These are phyloP conservation scores for Gracilinanus agilis DNA, from an alignment of 2,113 vertebrate species.

Conservation along the genomic window DNA sequence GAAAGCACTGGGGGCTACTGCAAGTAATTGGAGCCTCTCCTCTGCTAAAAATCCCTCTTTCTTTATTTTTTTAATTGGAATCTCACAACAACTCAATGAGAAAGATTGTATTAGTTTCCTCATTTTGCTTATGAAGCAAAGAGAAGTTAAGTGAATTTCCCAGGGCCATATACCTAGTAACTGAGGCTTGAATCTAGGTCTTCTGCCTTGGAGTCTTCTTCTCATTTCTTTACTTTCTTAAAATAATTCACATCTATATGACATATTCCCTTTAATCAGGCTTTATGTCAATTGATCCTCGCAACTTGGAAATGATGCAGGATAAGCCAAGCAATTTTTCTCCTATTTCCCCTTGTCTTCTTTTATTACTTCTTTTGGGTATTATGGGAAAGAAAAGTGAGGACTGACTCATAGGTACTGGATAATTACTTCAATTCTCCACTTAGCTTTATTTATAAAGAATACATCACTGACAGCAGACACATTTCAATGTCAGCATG, in stretches of 20 bases:
- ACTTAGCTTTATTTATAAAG: conserved; percentile 44
- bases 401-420: background rate
- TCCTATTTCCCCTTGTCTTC: background rate
- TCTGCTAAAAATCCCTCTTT: background rate
- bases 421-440: conserved; percentile 27
- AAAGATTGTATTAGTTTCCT: background rate
- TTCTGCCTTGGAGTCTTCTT: background rate
- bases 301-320: background rate
- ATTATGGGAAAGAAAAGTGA: background rate
- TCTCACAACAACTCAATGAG: background rate
- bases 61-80: background rate
- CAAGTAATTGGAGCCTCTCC: too few relatives aligned
- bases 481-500: background rate
- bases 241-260: background rate
- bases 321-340: background rate
- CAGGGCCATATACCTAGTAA: background rate
- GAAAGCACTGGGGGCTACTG: too few relatives aligned
- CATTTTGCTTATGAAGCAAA: background rate
- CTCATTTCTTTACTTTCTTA: background rate
- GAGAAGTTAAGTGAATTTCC: background rate
- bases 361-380: background rate
- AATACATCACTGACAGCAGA: conserved; percentile 4
- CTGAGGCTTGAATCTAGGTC: background rate
- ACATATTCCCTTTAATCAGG: background rate
- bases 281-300: background rate